These are phyloP conservation scores for Coremacera marginata DNA, from an alignment of 2,888 invertebrate genomes.

Conservation along the genomic window DNA sequence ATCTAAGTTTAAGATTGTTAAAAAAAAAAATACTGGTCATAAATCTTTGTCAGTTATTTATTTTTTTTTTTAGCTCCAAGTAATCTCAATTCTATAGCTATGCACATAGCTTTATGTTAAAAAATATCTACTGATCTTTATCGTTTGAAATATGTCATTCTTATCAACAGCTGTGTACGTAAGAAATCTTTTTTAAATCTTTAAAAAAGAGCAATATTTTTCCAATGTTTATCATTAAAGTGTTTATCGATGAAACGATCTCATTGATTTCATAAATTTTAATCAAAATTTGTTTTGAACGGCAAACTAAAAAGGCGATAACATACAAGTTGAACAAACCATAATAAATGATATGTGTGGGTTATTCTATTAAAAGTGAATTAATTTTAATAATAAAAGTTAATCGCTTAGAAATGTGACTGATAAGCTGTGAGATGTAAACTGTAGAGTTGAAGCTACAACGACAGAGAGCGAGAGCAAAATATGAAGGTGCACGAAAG, in stretches of 20 bases:
- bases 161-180: not conserved
- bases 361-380: conserved; percentile 29
- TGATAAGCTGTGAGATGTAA: not conserved
- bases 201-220: not conserved
- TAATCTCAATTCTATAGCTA: not conserved
- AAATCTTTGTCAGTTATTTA: conserved; percentile 16
- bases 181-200: conserved; percentile 2
- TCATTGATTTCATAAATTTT: not conserved
- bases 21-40: not conserved
- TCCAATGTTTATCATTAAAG: not conserved
- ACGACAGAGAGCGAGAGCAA: not conserved
- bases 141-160: not conserved
- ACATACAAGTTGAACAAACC: not conserved
- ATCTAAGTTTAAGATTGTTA: not conserved
- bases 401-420: conserved; percentile 1
- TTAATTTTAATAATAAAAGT: conserved; percentile 34
- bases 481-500: too few relatives aligned
- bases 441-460: not conserved
- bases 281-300: not conserved
- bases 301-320: not conserved
- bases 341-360: not conserved
- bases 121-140: not conserved
- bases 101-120: not conserved
- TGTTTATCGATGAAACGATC: not conserved
- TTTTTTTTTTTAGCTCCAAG: not conserved